These are phyloP conservation scores for Orchesella cincta DNA, from an alignment of 1,140 invertebrate genomes.

Conservation along the genomic window DNA sequence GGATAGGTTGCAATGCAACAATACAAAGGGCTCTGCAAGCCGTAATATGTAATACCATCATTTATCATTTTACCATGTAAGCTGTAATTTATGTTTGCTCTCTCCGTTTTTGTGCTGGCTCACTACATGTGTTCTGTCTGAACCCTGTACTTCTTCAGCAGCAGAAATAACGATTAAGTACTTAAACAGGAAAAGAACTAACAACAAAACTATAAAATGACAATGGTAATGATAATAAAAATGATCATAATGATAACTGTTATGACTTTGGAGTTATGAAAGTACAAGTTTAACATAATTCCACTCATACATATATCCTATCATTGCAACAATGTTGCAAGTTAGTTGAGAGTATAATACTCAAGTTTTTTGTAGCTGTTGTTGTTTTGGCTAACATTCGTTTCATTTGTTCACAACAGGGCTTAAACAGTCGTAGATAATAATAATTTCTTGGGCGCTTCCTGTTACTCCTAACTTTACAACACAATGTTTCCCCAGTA, in stretches of 20 bases:
- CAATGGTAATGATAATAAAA: constrained; percentile 26
- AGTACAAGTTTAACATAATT: constrained; percentile 12
- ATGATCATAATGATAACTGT: constrained; percentile 27
- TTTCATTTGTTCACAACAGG: too few relatives aligned
- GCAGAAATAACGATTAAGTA: neutral
- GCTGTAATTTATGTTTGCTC: constrained; percentile 16
- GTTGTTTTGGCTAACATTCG: too few relatives aligned
- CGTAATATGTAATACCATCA: constrained; percentile 16
- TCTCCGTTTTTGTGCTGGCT: neutral
- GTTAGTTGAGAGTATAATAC: too few relatives aligned
- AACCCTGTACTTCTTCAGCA: neutral
- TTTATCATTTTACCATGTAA: constrained; percentile 18
- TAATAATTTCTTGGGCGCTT: neutral
- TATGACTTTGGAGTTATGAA: constrained; percentile 24
- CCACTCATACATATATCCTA: too few relatives aligned
- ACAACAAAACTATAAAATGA: constrained; percentile 26
- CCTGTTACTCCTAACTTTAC: neutral
- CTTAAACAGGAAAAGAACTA: neutral
- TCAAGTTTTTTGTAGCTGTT: too few relatives aligned
- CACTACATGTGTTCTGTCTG: neutral
- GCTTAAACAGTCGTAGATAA: too few relatives aligned
- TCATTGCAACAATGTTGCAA: too few relatives aligned
- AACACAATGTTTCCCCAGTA: neutral
- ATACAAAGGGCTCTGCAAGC: neutral
- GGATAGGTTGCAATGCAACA: neutral